These are phyloP conservation scores for Hermaeophaga mercurialis DNA, from an alignment of 2,888 invertebrate species.

Conservation along the genomic window DNA sequence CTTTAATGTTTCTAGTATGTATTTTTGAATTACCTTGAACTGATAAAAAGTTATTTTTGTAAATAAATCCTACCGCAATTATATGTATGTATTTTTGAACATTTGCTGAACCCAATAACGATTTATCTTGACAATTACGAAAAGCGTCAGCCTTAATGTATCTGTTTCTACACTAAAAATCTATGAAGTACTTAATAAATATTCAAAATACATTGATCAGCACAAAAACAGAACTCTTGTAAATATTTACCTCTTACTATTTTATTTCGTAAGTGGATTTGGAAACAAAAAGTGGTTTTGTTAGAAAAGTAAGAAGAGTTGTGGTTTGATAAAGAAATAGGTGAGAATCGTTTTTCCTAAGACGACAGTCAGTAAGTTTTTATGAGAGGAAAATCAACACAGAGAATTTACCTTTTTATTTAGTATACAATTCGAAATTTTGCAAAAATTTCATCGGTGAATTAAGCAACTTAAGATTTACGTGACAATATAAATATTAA, in stretches of 20 bases:
- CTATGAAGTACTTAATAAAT: slow-evolving; percentile 27
- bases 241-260: slow-evolving; percentile 34
- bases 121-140: slow-evolving; percentile 19
- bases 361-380: too few species aligned
- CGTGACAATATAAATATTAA: too few species aligned
- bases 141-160: slow-evolving; percentile 27
- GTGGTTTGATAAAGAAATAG: not conserved
- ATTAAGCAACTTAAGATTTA: too few species aligned
- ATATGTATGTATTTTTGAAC: not conserved
- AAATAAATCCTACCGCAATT: too few species aligned
- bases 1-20: too few species aligned
- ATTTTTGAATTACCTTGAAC: too few species aligned
- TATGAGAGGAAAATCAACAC: too few species aligned
- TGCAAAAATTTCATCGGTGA: too few species aligned
- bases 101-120: not conserved
- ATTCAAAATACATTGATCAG: slow-evolving; percentile 30
- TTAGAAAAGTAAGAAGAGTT: slow-evolving; percentile 17
- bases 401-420: too few species aligned
- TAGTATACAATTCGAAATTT: too few species aligned
- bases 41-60: too few species aligned
- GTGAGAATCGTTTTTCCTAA: too few species aligned
- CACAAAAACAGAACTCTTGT: slow-evolving; percentile 26
- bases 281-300: slow-evolving; percentile 25
- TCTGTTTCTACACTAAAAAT: slow-evolving; percentile 25
- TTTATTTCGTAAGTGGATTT: slow-evolving; percentile 25